Percentiles rank a stretch among this genome's conserved stretches.
phyloP scores from a whole-genome alignment of 2,113 vertebrate species.

The human region GRCh38 chr1:64526001-64526500 shows the following conservation, averaged over 20 bases:
- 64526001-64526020: neutral
- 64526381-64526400: neutral
- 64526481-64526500: conserved; percentile 52
- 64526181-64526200: neutral
- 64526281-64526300: neutral
- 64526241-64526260: neutral
- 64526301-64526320: conserved; percentile 41
- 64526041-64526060: neutral
- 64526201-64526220: neutral
- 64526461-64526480: conserved; percentile 13
- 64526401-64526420: neutral
- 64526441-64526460: neutral
- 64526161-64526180: neutral
- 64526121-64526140: neutral
- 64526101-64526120: neutral
- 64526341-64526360: neutral
- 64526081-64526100: neutral
- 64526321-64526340: neutral
- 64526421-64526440: conserved; percentile 40
- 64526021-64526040: neutral
- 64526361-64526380: neutral
- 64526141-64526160: neutral
- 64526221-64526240: neutral
- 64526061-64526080: neutral
- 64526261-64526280: neutral